These are phyloP conservation scores for Plagodis pulveraria DNA, from an alignment of 2,888 invertebrate genomes.

Conservation along the genomic window DNA sequence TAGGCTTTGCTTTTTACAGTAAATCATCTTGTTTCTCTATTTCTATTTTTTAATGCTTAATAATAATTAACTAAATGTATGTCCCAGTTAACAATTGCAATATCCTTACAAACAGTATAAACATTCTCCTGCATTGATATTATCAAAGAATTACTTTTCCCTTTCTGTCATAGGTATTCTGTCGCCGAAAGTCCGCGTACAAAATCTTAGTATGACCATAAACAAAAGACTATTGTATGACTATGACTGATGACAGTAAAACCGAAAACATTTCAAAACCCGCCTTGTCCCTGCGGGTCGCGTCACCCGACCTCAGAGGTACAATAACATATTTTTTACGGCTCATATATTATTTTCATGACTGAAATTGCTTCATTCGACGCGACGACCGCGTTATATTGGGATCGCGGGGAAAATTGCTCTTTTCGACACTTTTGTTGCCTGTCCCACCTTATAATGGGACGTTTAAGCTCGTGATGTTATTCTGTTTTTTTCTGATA, in stretches of 20 bases:
- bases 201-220: background rate
- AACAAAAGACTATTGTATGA: background rate
- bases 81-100: no score
- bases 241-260: conserved; percentile 11
- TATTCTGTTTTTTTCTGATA: background rate
- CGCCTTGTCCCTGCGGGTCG: background rate
- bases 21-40: no score
- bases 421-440: conserved; percentile 2
- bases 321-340: conserved; percentile 16
- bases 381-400: conserved; percentile 7
- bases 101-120: no score
- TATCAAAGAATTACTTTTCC: no score
- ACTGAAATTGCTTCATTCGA: conserved; percentile 13
- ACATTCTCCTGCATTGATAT: no score
- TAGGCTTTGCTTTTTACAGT: no score
- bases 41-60: no score
- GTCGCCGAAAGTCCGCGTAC: background rate
- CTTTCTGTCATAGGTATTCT: no score
- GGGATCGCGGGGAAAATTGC: background rate
- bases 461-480: background rate
- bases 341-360: conserved; percentile 17
- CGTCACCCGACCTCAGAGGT: conserved; percentile 2
- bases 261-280: background rate
- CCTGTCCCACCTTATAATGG: background rate
- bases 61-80: no score